Evolutionary conservation across 2,888 invertebrate genomes (phyloP).

Genomic region (Operophtera brumata): DNA sequence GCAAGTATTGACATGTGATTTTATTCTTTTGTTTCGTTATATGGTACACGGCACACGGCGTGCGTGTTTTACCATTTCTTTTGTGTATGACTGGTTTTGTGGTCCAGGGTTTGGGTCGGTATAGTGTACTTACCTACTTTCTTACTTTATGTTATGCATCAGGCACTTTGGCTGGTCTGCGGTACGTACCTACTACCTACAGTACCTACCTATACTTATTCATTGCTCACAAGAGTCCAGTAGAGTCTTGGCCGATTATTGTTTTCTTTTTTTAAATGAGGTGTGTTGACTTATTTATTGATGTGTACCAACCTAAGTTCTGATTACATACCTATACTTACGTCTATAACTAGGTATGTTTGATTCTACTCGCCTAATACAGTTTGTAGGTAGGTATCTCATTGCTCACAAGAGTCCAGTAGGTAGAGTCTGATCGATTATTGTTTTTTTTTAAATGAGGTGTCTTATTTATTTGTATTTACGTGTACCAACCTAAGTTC

Average conservation of each 20-base stretch:
- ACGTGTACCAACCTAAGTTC: no score
- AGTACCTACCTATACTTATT: no score
- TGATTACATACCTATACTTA: no score
- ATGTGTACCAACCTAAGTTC: no score
- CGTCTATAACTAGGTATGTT: no score
- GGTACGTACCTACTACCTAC: not conserved
- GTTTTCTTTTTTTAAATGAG: not conserved
- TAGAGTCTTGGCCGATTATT: not conserved
- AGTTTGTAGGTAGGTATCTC: no score
- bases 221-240: not conserved
- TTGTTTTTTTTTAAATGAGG: no score
- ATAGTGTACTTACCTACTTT: conserved; percentile 18
- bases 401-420: no score
- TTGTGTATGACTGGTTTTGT: conserved; percentile 36
- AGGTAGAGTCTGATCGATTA: no score
- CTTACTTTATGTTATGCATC: conserved; percentile 5
- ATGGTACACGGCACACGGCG: not conserved
- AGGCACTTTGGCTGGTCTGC: conserved; percentile 1
- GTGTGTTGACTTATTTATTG: not conserved
- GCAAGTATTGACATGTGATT: conserved; percentile 5
- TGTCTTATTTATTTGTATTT: no score
- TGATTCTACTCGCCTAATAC: no score
- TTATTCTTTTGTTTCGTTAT: conserved; percentile 16
- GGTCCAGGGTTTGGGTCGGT: conserved; percentile 21
- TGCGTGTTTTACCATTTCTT: conserved; percentile 27